These are phyloP conservation scores for Pristionchus maxplancki DNA, from an alignment of 2,888 invertebrate genomes.

Conservation along the genomic window DNA sequence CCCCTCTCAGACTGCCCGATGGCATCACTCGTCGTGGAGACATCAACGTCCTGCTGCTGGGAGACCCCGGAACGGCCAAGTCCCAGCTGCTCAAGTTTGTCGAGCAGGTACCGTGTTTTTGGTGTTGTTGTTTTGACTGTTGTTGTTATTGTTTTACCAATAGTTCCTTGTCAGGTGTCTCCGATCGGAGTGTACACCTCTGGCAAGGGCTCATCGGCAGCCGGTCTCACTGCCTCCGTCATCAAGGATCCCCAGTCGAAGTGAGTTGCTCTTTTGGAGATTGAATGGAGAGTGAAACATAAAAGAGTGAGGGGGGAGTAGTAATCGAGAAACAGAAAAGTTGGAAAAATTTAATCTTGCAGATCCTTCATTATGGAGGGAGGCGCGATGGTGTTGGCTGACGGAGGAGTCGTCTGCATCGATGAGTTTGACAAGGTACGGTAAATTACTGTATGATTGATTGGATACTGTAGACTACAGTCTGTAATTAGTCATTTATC, in stretches of 20 bases:
- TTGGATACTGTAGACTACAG: too few relatives aligned
- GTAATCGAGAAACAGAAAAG: too few relatives aligned
- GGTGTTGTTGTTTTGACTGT: not conserved
- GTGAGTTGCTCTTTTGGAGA: conserved; percentile 83
- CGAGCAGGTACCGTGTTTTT: conserved; percentile 84
- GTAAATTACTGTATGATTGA: not conserved
- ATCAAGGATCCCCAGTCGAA: conserved; percentile 90
- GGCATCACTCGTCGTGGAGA: conserved; percentile 96
- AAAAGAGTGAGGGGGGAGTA: not conserved
- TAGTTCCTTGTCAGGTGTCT: conserved; percentile 57
- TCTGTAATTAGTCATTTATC: too few relatives aligned
- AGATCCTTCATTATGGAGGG: conserved; percentile 80
- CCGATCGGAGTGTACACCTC: conserved; percentile 87
- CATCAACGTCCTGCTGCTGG: conserved; percentile 93
- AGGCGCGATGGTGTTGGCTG: conserved; percentile 99
- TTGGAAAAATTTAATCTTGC: too few relatives aligned
- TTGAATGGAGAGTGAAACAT: not conserved
- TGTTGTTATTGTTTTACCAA: not conserved
- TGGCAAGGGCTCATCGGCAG: conserved; percentile 99
- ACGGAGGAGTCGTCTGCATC: conserved; percentile 99
- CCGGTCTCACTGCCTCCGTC: conserved; percentile 97
- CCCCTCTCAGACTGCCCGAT: conserved; percentile 86
- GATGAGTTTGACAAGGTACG: conserved; percentile 89
- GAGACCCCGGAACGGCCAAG: conserved; percentile 99
- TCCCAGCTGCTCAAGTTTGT: conserved; percentile 97